These are phyloP conservation scores for Siphlonurus alternatus DNA, from an alignment of 2,888 invertebrate species.

Conservation along the genomic window DNA sequence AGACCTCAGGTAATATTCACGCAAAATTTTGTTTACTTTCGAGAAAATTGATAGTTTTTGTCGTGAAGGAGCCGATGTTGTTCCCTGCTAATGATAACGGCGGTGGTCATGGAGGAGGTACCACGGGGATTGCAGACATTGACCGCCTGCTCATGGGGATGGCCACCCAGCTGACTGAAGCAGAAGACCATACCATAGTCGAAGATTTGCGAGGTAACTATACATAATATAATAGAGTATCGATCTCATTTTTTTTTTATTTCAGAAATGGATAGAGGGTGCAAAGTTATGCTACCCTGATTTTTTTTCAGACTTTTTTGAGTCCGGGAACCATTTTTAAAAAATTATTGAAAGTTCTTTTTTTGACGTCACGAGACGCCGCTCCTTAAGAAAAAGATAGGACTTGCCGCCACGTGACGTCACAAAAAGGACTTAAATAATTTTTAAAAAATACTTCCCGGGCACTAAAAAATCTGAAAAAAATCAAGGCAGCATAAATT, in stretches of 20 bases:
- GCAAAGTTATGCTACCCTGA: too few species aligned
- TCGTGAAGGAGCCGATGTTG: constrained; percentile 3
- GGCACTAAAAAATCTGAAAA: too few species aligned
- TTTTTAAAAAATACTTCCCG: too few species aligned
- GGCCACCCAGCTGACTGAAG: constrained; percentile 33
- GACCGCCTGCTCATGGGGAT: constrained; percentile 37
- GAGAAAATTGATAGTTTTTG: background rate
- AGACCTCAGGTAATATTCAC: constrained; percentile 26
- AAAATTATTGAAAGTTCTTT: background rate
- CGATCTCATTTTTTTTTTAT: too few species aligned
- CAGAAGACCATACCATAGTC: constrained; percentile 36
- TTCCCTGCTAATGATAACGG: background rate
- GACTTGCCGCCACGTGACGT: too few species aligned
- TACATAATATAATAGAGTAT: too few species aligned
- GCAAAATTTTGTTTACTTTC: background rate
- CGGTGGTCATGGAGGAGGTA: background rate
- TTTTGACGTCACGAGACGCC: too few species aligned
- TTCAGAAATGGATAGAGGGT: too few species aligned
- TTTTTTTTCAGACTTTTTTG: too few species aligned
- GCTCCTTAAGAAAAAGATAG: too few species aligned
- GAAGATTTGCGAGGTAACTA: constrained; percentile 35
- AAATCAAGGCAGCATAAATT: too few species aligned
- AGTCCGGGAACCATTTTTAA: background rate
- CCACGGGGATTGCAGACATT: constrained; percentile 21
- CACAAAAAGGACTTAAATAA: too few species aligned